Evolutionary conservation across 2,797 vertebrate species (phyloP).

Genomic region (Lophura swinhoii): DNA sequence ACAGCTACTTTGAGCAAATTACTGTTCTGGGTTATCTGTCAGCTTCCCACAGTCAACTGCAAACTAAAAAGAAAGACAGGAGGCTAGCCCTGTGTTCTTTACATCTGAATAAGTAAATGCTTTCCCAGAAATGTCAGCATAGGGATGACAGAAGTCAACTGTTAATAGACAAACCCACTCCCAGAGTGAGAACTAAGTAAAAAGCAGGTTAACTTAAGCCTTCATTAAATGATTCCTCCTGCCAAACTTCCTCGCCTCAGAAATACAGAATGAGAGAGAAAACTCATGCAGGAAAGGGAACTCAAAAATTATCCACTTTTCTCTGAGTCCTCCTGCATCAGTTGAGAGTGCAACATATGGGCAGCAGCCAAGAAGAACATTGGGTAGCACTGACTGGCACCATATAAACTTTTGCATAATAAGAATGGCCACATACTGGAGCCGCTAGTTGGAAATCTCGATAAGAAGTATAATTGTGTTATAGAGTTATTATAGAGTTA

Average conservation of each 20-base stretch:
- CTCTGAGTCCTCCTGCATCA: not conserved
- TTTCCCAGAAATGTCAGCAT: constrained; percentile 71
- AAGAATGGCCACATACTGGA: not conserved
- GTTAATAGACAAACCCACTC: constrained; percentile 75
- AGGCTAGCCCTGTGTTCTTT: constrained; percentile 73
- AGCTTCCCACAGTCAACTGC: constrained; percentile 65
- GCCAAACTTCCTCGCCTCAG: constrained; percentile 64
- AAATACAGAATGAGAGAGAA: constrained; percentile 60
- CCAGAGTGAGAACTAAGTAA: constrained; percentile 57
- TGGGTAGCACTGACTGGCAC: not conserved
- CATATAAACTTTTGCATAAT: not conserved
- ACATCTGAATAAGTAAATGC: constrained; percentile 75
- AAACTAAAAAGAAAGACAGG: constrained; percentile 54
- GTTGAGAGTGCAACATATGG: not conserved
- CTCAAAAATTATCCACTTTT: not conserved
- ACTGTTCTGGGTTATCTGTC: constrained; percentile 74
- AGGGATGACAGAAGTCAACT: constrained; percentile 70
- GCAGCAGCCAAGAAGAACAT: not conserved
- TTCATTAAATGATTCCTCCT: constrained; percentile 70
- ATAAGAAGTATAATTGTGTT: not conserved
- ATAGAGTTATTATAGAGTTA: too few relatives aligned
- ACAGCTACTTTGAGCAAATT: constrained; percentile 82
- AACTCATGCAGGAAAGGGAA: not conserved
- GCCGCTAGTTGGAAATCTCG: not conserved
- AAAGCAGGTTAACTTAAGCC: constrained; percentile 47